Percentiles rank a stretch among this genome's conserved stretches.
These are phyloP conservation scores for Macropis europaea DNA, from an alignment of 2,888 invertebrate genomes.

Conservation along the genomic window DNA sequence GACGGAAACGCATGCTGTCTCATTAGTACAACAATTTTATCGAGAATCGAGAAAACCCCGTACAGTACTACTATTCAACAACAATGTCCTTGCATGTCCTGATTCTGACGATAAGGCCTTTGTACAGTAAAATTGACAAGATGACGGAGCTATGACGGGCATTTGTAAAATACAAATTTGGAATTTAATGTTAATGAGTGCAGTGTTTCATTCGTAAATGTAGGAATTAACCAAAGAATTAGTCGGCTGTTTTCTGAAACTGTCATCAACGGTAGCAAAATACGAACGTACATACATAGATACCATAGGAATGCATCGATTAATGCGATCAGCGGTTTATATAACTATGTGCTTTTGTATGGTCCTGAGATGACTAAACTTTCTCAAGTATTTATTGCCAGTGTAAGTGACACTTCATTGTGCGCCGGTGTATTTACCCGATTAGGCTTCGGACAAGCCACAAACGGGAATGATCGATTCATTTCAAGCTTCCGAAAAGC, in stretches of 20 bases:
- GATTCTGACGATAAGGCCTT: conserved; percentile 21
- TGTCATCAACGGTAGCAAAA: too few relatives aligned
- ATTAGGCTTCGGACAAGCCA: too few relatives aligned
- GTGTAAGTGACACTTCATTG: too few relatives aligned
- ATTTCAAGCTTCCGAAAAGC: too few relatives aligned
- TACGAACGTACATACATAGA: too few relatives aligned
- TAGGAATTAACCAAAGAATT: neutral
- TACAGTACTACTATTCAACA: conserved; percentile 28
- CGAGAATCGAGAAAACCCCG: conserved; percentile 41
- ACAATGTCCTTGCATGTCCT: conserved; percentile 37
- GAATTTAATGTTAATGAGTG: neutral
- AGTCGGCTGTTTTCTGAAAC: neutral
- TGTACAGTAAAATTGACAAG: neutral
- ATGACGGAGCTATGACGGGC: neutral
- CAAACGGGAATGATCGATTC: too few relatives aligned
- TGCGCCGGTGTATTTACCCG: too few relatives aligned
- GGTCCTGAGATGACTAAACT: too few relatives aligned
- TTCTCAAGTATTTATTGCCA: too few relatives aligned
- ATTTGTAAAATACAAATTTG: neutral
- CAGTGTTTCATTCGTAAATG: neutral
- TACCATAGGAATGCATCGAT: too few relatives aligned
- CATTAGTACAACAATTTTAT: conserved; percentile 62
- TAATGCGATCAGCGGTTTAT: too few relatives aligned
- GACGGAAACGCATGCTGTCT: conserved; percentile 63
- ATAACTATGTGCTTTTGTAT: too few relatives aligned